Evolutionary conservation across 2,888 invertebrate genomes (phyloP).

Genomic region (Drosophila aldrichi): DNA sequence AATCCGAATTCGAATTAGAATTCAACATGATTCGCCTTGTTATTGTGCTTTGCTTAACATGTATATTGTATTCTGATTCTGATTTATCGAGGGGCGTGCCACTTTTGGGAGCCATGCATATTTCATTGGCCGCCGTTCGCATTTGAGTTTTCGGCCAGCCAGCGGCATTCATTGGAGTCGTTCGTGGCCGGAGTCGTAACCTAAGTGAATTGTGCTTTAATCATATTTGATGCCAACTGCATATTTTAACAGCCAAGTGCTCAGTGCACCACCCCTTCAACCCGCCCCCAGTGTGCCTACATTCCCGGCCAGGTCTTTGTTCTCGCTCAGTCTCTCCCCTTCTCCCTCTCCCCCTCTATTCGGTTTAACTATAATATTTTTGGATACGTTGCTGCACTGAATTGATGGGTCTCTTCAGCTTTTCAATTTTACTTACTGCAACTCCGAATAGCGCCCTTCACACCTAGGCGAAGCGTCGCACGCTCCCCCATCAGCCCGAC

Average conservation of each 20-base stretch:
- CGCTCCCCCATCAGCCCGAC: slow-evolving; percentile 9
- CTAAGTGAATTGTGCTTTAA: slow-evolving; percentile 27
- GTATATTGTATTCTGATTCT: slow-evolving; percentile 74
- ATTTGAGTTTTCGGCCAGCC: slow-evolving; percentile 20
- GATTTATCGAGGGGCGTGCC: slow-evolving; percentile 70
- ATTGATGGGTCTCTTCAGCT: slow-evolving; percentile 69
- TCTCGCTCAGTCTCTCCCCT: background rate
- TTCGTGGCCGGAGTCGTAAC: background rate
- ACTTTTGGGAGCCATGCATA: slow-evolving; percentile 56
- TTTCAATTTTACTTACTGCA: slow-evolving; percentile 55
- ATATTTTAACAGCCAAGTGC: slow-evolving; percentile 14
- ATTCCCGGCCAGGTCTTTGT: background rate
- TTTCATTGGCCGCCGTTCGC: slow-evolving; percentile 56
- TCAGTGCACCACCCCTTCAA: background rate
- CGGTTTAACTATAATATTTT: background rate
- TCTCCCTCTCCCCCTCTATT: background rate
- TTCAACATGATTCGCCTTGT: slow-evolving; percentile 13
- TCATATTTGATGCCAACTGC: slow-evolving; percentile 16
- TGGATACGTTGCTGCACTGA: slow-evolving; percentile 41
- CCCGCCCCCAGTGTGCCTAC: background rate
- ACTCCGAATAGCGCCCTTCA: slow-evolving; percentile 51
- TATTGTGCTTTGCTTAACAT: slow-evolving; percentile 32
- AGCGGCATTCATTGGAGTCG: slow-evolving; percentile 7
- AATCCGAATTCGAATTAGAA: slow-evolving; percentile 1
- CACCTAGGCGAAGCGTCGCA: slow-evolving; percentile 42